Evolutionary conservation across 2,113 vertebrate species (phyloP).

Genomic region (Rhombomys opimus): DNA sequence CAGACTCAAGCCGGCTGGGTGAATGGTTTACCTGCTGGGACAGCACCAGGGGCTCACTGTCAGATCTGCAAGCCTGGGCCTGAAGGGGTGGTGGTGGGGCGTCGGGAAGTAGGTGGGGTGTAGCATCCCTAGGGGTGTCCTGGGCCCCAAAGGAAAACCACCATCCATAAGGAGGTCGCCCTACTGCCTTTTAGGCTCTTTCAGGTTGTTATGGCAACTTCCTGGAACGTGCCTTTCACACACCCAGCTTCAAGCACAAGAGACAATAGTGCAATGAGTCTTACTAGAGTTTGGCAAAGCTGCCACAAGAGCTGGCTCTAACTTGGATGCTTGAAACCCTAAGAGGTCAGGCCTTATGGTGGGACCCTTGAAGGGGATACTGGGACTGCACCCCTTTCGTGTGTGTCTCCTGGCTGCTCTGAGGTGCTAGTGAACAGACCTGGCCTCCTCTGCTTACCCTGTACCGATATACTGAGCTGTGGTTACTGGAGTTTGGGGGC

Average conservation of each 20-base stretch:
- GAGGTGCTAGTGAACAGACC: background rate
- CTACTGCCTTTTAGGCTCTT: background rate
- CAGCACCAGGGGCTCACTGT: rapidly evolving
- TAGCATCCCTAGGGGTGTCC: background rate
- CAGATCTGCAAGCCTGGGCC: background rate
- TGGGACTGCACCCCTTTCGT: background rate
- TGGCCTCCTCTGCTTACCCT: too few relatives aligned
- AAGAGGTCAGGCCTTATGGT: background rate
- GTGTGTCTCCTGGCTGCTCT: background rate
- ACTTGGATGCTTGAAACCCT: background rate
- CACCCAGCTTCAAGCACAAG: background rate
- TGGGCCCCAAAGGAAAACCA: background rate
- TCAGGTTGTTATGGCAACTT: background rate
- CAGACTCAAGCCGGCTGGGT: background rate
- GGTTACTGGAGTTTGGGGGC: background rate
- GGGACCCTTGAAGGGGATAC: too few relatives aligned
- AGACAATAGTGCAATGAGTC: background rate
- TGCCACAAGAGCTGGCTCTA: background rate
- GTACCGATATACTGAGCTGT: background rate
- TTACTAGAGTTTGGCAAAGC: background rate
- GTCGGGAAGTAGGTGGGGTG: background rate
- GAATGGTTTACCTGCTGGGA: background rate
- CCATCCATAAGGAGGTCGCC: background rate
- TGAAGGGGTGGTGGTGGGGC: background rate
- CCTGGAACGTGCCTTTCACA: background rate